Evolutionary conservation across 2,113 vertebrate species (phyloP).

Genomic region (Entelurus aequoreus): DNA sequence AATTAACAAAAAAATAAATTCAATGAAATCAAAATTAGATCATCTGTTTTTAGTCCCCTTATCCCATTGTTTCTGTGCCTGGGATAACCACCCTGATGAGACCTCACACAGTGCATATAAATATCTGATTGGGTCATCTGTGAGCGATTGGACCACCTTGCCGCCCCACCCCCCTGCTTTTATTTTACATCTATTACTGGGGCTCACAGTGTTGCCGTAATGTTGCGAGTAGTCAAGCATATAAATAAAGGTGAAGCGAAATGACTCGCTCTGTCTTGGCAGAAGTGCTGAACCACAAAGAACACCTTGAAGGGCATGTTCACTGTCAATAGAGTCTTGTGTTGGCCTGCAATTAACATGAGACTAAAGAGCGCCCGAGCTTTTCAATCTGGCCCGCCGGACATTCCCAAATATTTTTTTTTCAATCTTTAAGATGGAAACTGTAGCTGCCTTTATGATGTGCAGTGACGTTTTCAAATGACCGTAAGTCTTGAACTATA

Average conservation of each 20-base stretch:
- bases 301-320: constrained; percentile 82
- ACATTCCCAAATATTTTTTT: too few relatives aligned
- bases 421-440: too few relatives aligned
- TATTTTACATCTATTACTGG: constrained; percentile 61
- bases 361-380: constrained; percentile 68
- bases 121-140: constrained; percentile 58
- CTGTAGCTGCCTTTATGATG: too few relatives aligned
- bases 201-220: constrained; percentile 69
- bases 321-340: constrained; percentile 77
- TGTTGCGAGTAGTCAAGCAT: constrained; percentile 94
- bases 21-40: too few relatives aligned
- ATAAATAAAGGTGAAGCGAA: constrained; percentile 93
- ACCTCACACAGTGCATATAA: constrained; percentile 34
- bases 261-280: constrained; percentile 91
- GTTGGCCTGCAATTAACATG: constrained; percentile 77
- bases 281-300: constrained; percentile 98
- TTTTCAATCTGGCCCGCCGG: too few relatives aligned
- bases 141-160: constrained; percentile 45
- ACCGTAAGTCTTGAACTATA: too few relatives aligned
- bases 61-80: constrained; percentile 28
- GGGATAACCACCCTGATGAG: constrained; percentile 25
- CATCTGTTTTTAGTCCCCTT: constrained; percentile 36
- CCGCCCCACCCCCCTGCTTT: constrained; percentile 41
- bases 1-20: not conserved
- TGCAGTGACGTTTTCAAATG: too few relatives aligned